Evolutionary conservation across 1,140 invertebrate genomes (phyloP), one percentile per base, ranked within the genome.

Genomic region (Ceratitis capitata): DNA sequence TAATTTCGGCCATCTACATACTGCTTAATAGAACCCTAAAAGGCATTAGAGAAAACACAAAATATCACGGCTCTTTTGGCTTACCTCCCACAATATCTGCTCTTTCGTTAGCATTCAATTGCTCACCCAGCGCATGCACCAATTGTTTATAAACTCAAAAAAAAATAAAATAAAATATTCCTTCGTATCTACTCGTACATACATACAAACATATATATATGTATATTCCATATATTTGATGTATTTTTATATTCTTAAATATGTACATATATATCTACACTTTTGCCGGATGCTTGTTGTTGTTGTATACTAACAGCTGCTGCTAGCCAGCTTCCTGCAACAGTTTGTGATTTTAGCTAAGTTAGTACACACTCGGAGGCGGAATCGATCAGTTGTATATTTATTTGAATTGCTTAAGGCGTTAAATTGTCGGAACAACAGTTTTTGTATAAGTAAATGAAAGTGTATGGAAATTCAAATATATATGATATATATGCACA

Each of bases 321-420:
- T 23, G 19, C 39, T 78, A 23, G 39, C 39, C 39, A 42, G 69
- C 69, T 78, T 78, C 69, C 39, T 78, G 69, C 69, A 78, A 78
- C 69, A 78, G 39, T 78, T 78, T 78, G n/a, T 78, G 69, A 35
- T 23, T 45, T 78, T 78, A 23, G 69, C 69, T 78, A 23, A 78
- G 23, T 90, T 88, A 90, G 89, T 90, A 90, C 87, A 90, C 88
- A 90, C 89, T 90, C 89, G 90, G 88, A 90, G 88, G 88, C 89
- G 89, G 89, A 89, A 90, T 90, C 88, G 89, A 89, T 89, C 89
- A 56, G 47, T 89, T 88, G 45, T 53, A 35, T 45, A n/a, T 45
- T 23, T 45, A n/a, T 45, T 23, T 47, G 9, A 89, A 89, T 89
- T 90, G 87, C 87, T 86, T 39, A 64, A 64, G 69, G 69, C 32